A percentile compares a stretch with the other conserved stretches of the same genome.
Conservation (phyloP, 2,113 vertebrate species). For the Osmerus mordax region DNA sequence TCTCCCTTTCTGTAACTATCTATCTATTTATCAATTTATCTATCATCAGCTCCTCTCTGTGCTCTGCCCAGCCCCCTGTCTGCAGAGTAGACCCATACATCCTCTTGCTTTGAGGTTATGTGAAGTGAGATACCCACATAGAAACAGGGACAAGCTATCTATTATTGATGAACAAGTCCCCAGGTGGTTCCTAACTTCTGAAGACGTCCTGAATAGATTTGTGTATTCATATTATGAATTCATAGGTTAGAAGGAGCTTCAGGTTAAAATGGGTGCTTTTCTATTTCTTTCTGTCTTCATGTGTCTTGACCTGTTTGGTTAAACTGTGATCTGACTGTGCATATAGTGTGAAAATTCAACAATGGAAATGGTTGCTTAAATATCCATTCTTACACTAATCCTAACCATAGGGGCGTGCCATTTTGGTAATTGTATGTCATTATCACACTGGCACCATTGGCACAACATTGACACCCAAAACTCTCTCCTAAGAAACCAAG, state of each 20-base stretch:
- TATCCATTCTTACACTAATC: no score
- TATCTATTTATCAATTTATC: not conserved
- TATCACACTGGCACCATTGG: no score
- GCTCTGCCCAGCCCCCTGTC: conserved; percentile 10
- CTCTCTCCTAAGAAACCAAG: no score
- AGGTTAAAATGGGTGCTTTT: not conserved
- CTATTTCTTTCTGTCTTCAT: not conserved
- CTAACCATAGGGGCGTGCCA: no score
- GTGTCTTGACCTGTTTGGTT: no score
- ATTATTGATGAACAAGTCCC: conserved; percentile 56
- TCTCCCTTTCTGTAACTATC: not conserved
- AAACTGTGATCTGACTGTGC: no score
- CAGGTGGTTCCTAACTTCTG: conserved; percentile 14
- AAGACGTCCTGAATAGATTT: conserved; percentile 55
- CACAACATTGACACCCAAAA: no score
- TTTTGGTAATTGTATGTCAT: no score
- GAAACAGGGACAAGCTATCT: conserved; percentile 46
- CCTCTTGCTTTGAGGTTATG: conserved; percentile 8
- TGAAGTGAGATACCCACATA: conserved; percentile 36
- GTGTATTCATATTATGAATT: conserved; percentile 37
- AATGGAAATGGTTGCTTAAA: no score
- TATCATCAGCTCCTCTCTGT: conserved; percentile 4
- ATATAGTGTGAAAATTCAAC: no score
- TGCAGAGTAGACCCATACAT: not conserved
- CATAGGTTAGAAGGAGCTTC: conserved; percentile 19